Evolutionary conservation across 1,140 invertebrate species (phyloP), one percentile per base, ranked within the genome.

Genomic region (Oryctes rhinoceros): DNA sequence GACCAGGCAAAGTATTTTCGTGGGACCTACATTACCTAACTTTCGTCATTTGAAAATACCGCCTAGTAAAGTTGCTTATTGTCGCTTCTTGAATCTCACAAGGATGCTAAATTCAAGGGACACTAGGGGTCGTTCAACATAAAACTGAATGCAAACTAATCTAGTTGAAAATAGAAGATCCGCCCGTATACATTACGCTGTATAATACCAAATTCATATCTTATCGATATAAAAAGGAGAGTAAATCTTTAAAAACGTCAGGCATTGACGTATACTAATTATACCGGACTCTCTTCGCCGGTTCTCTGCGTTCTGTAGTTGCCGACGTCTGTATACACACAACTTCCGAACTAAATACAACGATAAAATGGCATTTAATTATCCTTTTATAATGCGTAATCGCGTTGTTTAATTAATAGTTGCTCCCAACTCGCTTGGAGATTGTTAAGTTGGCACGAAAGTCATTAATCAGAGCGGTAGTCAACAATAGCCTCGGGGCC

Each of bases 311-410:
- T 6, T 6, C 20, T 18, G 4, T 2, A 24, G 65, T 10, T 11
- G 15, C 10, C 62, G 20, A 44, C 9, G 39, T 44, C 5, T 44
- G 39, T 44, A 44, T 44, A 44, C 18, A 53, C 49, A 15, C 49
- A 18, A 53, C 4, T 13, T 13, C 49, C 49, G 13, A 53, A 53
- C 49, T 53, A 53, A 53, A 53, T 53, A 11, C 11, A 20, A 35
- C 65, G 65, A 67, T 67, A 67, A 67, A 67, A 67, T 67, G 18
- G 7, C 65, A 67, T 67, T 67, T 67, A 67, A 67, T 67, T 67
- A 67, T 67, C 24, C 65, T 24, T 67, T 67, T 67, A 67, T 67
- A 67, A 67, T 67, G 20, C 5, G 65, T 67, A 67, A 67, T 67
- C 65, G 65, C 30, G 20, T 35, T 30, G 65, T 67, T 67, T 67